Evolutionary conservation across 2,888 invertebrate species (phyloP), one percentile per base, ranked within the genome.

Genomic region (Atherix ibis): DNA sequence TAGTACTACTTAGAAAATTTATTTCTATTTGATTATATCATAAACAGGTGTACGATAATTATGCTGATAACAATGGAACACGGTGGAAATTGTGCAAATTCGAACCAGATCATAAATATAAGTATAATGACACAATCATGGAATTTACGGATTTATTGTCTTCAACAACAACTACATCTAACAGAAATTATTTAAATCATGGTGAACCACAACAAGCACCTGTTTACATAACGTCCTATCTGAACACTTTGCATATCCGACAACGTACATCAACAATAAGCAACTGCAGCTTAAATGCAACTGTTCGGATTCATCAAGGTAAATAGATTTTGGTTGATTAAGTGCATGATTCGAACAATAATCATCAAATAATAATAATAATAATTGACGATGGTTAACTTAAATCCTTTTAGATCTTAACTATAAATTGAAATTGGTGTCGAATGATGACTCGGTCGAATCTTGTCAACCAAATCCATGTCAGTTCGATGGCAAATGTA

Each of bases 391-490:
- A n/a, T n/a, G n/a, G n/a, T n/a, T n/a, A n/a, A n/a, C n/a, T n/a
- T n/a, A n/a, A n/a, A n/a, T n/a, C n/a, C 6, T 22, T 33, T 5
- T 12, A 66, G 79, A 79, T 56, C 64, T 66, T 9, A 70, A 70
- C 40, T 76, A 72, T 53, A 72, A 70, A 52, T 65, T 59, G 43
- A 78, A 78, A 57, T 56, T 78, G 36, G 56, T 75, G 34, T 62
- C 69, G 31, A 64, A 69, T 16, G 70, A 71, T 27, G 71, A 70
- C 34, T 64, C 64, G 17, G 65, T 76, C 29, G 78, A 80, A 49
- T 69, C 75, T 0, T 83, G 82, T 52, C 64, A 66, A 32, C 80
- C 80, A 0, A 77, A 78, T 57, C 80, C 80, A 0, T 84, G 83
- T 47, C 60, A 70, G 40, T 71, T 78, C 51, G 71, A 68, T 9